These are phyloP conservation scores for Probaryconus sp. DNA, from an alignment of 1,140 invertebrate genomes.

Conservation along the genomic window DNA sequence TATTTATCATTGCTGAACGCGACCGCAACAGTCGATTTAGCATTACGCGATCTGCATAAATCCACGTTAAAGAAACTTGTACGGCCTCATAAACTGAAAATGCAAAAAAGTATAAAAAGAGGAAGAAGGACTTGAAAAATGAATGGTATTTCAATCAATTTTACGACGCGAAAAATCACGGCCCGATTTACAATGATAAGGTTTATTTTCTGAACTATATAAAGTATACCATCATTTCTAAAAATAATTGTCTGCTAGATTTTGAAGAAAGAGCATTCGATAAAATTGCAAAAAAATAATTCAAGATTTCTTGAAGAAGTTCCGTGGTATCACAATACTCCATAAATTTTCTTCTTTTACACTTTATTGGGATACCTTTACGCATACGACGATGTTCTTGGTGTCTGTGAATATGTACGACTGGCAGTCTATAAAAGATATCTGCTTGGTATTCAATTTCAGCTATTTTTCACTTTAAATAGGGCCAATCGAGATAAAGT, in stretches of 20 bases:
- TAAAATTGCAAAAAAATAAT: background rate
- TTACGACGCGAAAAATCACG: too few relatives aligned
- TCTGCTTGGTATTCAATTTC: constrained; percentile 39
- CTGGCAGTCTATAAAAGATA: constrained; percentile 22
- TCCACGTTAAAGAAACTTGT: constrained; percentile 41
- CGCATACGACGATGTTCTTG: too few relatives aligned
- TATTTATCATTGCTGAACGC: constrained; percentile 44
- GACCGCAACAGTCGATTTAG: constrained; percentile 49
- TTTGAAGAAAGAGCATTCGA: too few relatives aligned
- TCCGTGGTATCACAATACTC: background rate
- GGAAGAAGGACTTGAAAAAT: background rate
- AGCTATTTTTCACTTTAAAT: constrained; percentile 38
- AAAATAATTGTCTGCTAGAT: too few relatives aligned
- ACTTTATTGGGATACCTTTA: constrained; percentile 13
- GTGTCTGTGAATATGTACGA: too few relatives aligned
- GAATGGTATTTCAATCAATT: constrained; percentile 4
- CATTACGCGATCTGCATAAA: constrained; percentile 58
- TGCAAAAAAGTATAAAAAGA: constrained; percentile 24
- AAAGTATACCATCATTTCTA: too few relatives aligned
- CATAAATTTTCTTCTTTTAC: constrained; percentile 12
- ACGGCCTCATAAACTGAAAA: constrained; percentile 43
- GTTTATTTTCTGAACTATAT: too few relatives aligned
- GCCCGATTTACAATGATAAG: too few relatives aligned
- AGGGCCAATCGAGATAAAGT: constrained; percentile 23
- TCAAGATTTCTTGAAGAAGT: background rate